phyloP scores from a whole-genome alignment of 2,888 invertebrate genomes.

The Athetis lepigone region DNA sequence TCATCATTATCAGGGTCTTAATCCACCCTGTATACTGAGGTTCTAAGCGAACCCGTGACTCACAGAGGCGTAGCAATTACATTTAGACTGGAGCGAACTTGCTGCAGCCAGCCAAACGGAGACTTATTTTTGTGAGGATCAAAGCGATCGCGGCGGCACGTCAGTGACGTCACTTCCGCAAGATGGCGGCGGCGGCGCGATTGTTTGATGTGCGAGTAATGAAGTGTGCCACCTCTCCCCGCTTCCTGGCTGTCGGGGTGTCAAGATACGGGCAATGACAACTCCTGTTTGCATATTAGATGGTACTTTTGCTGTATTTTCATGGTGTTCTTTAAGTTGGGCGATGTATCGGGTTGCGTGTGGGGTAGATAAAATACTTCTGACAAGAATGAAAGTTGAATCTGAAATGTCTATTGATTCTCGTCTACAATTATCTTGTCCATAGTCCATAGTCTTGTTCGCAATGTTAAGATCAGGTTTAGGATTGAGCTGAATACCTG shows the following conservation, averaged over 20 bases:
- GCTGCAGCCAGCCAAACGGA: slow-evolving; percentile 70
- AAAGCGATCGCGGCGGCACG: slow-evolving; percentile 84
- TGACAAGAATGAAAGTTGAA: not conserved
- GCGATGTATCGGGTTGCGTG: not conserved
- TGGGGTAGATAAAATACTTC: not conserved
- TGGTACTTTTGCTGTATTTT: slow-evolving; percentile 69
- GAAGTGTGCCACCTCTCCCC: slow-evolving; percentile 89
- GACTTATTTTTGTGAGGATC: slow-evolving; percentile 87
- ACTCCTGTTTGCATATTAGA: slow-evolving; percentile 79
- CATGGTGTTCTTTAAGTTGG: slow-evolving; percentile 32
- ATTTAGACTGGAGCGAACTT: slow-evolving; percentile 72
- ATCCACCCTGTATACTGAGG: slow-evolving; percentile 11
- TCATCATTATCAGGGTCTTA: not conserved
- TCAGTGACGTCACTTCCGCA: slow-evolving; percentile 88
- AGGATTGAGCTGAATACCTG: too few species aligned
- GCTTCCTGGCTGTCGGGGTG: slow-evolving; percentile 86
- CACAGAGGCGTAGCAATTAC: slow-evolving; percentile 74
- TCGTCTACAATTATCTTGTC: too few species aligned
- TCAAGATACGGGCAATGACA: slow-evolving; percentile 86
- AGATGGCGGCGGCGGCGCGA: slow-evolving; percentile 87
- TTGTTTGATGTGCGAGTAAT: slow-evolving; percentile 91
- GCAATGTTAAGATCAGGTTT: too few species aligned
- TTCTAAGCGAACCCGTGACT: slow-evolving; percentile 30
- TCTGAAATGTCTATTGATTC: too few species aligned
- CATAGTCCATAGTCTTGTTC: too few species aligned